A percentile compares a stretch with the other conserved stretches of the same genome.
Evolutionary conservation across 2,797 vertebrate genomes (phyloP).

Genomic region (Mormyrus proboscirostris): DNA sequence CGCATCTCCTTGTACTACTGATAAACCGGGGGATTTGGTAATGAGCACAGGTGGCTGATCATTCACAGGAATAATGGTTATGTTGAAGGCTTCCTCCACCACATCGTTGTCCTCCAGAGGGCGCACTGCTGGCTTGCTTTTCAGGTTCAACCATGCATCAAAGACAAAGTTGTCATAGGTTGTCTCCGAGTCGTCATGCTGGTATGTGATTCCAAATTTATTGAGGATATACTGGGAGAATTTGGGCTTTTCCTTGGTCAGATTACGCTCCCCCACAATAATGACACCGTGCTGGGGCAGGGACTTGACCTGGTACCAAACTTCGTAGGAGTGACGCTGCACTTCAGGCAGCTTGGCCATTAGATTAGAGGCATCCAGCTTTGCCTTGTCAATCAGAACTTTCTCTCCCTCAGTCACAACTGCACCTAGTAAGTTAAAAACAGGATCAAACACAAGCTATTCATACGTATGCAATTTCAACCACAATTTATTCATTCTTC

Average conservation of each 20-base stretch:
- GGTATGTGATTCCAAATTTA: constrained; percentile 75
- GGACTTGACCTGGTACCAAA: constrained; percentile 78
- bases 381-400: constrained; percentile 68
- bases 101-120: constrained; percentile 57
- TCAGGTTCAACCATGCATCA: constrained; percentile 73
- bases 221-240: constrained; percentile 81
- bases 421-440: constrained; percentile 56
- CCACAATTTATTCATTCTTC: background rate
- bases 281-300: constrained; percentile 74
- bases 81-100: constrained; percentile 75
- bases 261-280: constrained; percentile 71
- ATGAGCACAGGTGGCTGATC: constrained; percentile 79
- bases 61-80: constrained; percentile 73
- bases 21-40: constrained; percentile 71
- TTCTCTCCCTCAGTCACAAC: constrained; percentile 71
- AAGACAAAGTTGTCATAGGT: constrained; percentile 71
- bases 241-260: constrained; percentile 78
- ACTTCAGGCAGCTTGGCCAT: constrained; percentile 67
- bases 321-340: constrained; percentile 65
- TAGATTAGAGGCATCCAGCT: constrained; percentile 79
- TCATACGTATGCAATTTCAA: background rate
- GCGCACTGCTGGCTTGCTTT: constrained; percentile 61
- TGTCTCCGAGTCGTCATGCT: constrained; percentile 81
- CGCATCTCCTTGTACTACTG: constrained; percentile 70
- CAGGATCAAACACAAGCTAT: constrained; percentile 8